Base-by-base conservation (phyloP, 2,797 vertebrate genomes). In the Parauchenoglanis punctatus region DNA sequence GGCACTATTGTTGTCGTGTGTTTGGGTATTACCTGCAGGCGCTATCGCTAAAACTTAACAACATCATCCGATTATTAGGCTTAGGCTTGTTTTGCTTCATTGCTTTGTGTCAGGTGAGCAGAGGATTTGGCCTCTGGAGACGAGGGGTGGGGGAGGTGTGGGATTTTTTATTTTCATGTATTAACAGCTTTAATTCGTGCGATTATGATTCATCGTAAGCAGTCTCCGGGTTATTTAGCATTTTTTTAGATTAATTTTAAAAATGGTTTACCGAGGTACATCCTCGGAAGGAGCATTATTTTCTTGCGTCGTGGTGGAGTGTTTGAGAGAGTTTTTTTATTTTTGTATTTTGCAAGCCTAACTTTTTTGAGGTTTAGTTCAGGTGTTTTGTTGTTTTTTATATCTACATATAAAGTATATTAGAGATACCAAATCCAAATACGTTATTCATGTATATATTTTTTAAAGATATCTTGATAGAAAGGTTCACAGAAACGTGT, bases 21-120 rank as follows among this genome's bases (percentile, higher is more conserved):
- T 96, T 95, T 95, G 93, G 91, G 93, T 95, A 93, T 94, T 94
- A 96, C 95, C 95, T 95, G 94, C 92, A 94, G 96, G 95, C 94
- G 90, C 94, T 95, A 95, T 96, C 94, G 77, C 93, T 93, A 90
- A 94, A 94, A 95, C 94, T 94, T 94, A 85, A 94, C 73, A 94
- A 94, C 94, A 95, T 96, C 95, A 96, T 96, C 96, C 95, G 95
- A 96, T 96, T 96, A 96, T 96, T 96, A 96, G 95, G 95, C 95
- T 96, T 96, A 96, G 82, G 88, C 94, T 96, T 95, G 95, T 95
- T 95, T 95, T 94, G 93, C 96, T 95, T 94, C 96, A 95, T 95
- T 95, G 96, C 94, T 91, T 94, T 94, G 94, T 96, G 95, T 96
- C 96, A 96, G 95, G 94, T 96, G 95, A 95, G 95, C 94, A 94